Evolutionary conservation across 2,113 vertebrate species (phyloP), one percentile per base, ranked within the genome.

Genomic region (Natator depressus): DNA sequence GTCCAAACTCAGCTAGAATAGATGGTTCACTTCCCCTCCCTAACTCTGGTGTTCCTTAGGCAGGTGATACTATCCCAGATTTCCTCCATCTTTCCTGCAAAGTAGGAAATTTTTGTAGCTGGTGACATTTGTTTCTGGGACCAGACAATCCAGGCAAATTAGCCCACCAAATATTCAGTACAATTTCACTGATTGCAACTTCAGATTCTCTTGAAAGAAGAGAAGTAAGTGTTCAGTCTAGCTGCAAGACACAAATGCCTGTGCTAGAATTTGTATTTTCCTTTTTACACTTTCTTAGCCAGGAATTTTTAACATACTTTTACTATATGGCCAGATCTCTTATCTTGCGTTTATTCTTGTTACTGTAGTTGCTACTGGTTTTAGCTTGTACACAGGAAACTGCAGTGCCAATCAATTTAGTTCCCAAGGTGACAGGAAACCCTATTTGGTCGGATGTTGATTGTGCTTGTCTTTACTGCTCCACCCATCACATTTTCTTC

Each of bases 401-500:
- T 2, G 0, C 96, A 50, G 89, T 98, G 97, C 98, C 98, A 98
- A 98, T 98, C 98, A 98, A 95, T 96, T 97, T 94, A 46, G 98
- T 99, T 99, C 98, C 98, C 98, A 98, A 98, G 98, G 98, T 98
- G 98, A 99, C 98, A 98, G 98, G 98, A 99, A 99, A 92, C 98
- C 96, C 96, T 98, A 96, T 97, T 98, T 97, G 96, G 97, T 98
- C 98, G 89, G 97, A 98, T 98, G 98, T 98, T 98, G 97, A 98
- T 98, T 98, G 98, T 98, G 97, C 97, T 98, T 88, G 91, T 97
- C 95, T 96, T 92, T 97, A 92, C 87, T 84, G 97, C 98, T 96
- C 98, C 98, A 98, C 98, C 98, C 98, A 96, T 98, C 89, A n/a
- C 94, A 96, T 98, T 98, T 98, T 98, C 96, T 98, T 98, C 98